These are phyloP conservation scores for Tachysurus fulvidraco DNA, from an alignment of 2,113 vertebrate genomes.

Conservation along the genomic window DNA sequence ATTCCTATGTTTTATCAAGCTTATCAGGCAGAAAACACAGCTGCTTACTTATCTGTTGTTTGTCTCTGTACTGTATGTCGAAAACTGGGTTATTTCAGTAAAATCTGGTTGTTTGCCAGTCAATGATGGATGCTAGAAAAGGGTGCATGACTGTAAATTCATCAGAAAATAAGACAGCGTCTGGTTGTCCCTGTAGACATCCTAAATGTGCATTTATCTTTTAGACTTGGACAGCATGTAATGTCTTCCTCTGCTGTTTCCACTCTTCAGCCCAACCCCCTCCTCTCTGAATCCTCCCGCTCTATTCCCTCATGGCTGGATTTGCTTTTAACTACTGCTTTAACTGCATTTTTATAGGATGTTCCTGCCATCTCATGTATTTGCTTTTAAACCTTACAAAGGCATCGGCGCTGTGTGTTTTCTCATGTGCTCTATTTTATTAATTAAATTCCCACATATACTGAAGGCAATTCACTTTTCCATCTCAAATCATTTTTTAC, in stretches of 20 bases:
- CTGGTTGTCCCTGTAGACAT: conserved; percentile 24
- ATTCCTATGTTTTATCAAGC: neutral
- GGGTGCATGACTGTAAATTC: conserved; percentile 19
- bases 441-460: neutral
- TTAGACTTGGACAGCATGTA: conserved; percentile 27
- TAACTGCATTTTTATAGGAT: conserved; percentile 21
- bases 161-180: conserved; percentile 28
- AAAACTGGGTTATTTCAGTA: conserved; percentile 1
- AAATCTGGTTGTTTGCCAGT: conserved; percentile 1
- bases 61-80: neutral
- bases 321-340: conserved; percentile 15
- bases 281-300: neutral
- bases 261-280: neutral
- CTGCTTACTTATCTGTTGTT: neutral
- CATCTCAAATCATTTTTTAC: neutral
- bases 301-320: conserved; percentile 22
- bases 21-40: conserved; percentile 5
- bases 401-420: neutral
- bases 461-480: conserved; percentile 4
- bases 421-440: neutral
- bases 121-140: neutral
- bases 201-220: conserved; percentile 46
- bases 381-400: conserved; percentile 12
- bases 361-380: conserved; percentile 11
- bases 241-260: conserved; percentile 21